Evolutionary conservation across 2,888 invertebrate genomes (phyloP), one percentile per base, ranked within the genome.

Genomic region (Dione vanillae): DNA sequence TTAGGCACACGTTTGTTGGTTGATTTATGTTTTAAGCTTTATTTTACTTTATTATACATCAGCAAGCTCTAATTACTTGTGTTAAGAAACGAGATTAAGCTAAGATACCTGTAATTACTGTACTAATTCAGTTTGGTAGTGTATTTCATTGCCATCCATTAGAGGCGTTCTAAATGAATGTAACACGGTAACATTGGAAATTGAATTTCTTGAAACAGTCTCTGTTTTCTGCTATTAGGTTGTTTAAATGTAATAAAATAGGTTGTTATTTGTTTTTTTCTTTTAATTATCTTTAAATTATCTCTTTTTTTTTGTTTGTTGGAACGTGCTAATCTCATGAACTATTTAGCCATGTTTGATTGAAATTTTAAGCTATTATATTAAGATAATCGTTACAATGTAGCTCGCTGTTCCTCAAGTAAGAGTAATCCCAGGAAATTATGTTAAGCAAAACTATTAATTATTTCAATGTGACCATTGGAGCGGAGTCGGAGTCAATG

Each of bases 51-150:
- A 61, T 61, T 61, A 61, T 43, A 45, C 20, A 49, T 40, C 40
- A 8, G 51, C 64, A 20, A 40, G 37, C 14, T 64, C 64, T 64
- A 64, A 64, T 64, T 64, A 49, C 64, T 64, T 40, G 8, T 40
- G 51, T 64, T 64, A 49, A 64, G 64, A 49, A 61, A 61, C 12
- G 2, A 61, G 61, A 49, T 64, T 64, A 51, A 64, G 35, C 64
- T 51, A 64, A 64, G 64, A 64, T 64, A 64, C 14, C 47, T 14
- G 51, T 64, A 64, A 51, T 64, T 40, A 37, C 64, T 64, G 49
- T 16, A 37, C 37, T 37, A 49, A 40, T 64, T 40, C 47, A 49
- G 49, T 64, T 47, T 64, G 37, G 12, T 49, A 37, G 35, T 19
- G 49, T 37, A 37, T 49, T 64, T 47, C 10, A 35, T 14, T 14